These are phyloP conservation scores for Atrina japonica DNA, from an alignment of 2,888 invertebrate species.

Conservation along the genomic window DNA sequence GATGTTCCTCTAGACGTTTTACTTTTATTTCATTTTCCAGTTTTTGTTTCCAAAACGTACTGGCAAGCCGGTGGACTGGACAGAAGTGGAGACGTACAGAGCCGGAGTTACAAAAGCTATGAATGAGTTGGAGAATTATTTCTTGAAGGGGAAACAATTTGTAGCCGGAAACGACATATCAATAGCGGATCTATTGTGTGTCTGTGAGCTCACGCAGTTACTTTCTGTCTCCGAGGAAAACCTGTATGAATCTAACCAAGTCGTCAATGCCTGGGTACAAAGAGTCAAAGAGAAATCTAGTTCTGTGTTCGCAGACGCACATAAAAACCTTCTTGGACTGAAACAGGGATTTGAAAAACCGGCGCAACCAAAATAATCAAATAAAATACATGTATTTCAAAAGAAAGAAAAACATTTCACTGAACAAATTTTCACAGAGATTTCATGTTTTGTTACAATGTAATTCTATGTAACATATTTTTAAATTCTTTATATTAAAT, in stretches of 20 bases:
- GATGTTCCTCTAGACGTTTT: no score
- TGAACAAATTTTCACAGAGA: no score
- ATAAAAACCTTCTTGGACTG: conserved; percentile 39
- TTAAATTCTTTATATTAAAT: no score
- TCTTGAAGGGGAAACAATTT: conserved; percentile 62
- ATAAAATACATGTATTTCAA: no score
- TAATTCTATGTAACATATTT: no score
- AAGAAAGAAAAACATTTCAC: no score
- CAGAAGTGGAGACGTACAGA: conserved; percentile 60
- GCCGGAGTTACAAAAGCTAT: conserved; percentile 52
- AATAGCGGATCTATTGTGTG: conserved; percentile 73
- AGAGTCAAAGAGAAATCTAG: conserved; percentile 62
- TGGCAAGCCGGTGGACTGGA: conserved; percentile 64
- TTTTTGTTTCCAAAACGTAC: conserved; percentile 42
- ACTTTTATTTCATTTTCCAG: neutral
- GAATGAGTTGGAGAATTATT: conserved; percentile 66
- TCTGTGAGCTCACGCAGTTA: conserved; percentile 76
- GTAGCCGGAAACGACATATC: conserved; percentile 68
- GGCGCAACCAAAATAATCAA: no score
- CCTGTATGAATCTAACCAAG: conserved; percentile 62
- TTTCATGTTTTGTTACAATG: no score
- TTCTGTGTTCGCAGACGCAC: conserved; percentile 65
- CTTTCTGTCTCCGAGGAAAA: conserved; percentile 62
- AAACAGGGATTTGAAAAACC: conserved; percentile 6
- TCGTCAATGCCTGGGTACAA: conserved; percentile 68